A percentile compares a stretch with the other conserved stretches of the same genome.
These are phyloP conservation scores for Nycteola revayana DNA, from an alignment of 2,888 invertebrate genomes.

Conservation along the genomic window DNA sequence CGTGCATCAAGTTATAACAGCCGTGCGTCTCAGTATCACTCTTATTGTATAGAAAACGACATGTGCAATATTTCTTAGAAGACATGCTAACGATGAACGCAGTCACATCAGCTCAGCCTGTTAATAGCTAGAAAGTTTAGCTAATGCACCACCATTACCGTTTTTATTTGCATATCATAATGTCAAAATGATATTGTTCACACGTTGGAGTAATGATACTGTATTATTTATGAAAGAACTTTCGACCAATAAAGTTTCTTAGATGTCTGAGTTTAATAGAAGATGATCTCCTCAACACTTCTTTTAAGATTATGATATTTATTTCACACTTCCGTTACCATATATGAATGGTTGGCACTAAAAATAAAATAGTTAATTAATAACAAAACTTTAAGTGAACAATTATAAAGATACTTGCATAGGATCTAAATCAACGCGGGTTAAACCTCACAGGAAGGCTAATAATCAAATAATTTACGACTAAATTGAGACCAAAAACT, in stretches of 20 bases:
- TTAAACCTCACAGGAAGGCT: no score
- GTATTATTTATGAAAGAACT: conserved; percentile 12
- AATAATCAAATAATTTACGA: no score
- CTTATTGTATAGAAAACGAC: conserved; percentile 22
- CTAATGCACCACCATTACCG: conserved; percentile 37
- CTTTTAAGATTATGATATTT: neutral
- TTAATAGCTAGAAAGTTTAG: conserved; percentile 47
- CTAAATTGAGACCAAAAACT: no score
- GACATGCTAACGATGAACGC: conserved; percentile 32
- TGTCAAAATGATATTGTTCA: conserved; percentile 38
- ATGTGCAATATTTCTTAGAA: conserved; percentile 12
- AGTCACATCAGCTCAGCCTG: conserved; percentile 34
- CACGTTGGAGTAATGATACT: conserved; percentile 16
- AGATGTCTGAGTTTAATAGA: neutral
- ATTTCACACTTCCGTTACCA: neutral
- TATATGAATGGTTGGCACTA: no score
- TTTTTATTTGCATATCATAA: conserved; percentile 49
- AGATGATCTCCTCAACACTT: neutral
- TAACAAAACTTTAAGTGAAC: no score
- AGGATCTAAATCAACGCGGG: no score
- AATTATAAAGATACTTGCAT: no score
- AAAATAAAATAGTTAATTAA: no score
- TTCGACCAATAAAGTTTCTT: conserved; percentile 7
- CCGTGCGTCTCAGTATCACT: neutral
- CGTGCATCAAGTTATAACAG: no score